A percentile compares a stretch with the other conserved stretches of the same genome.
Evolutionary conservation across 2,113 vertebrate genomes (phyloP).

Genomic region (Macrotis lagotis): DNA sequence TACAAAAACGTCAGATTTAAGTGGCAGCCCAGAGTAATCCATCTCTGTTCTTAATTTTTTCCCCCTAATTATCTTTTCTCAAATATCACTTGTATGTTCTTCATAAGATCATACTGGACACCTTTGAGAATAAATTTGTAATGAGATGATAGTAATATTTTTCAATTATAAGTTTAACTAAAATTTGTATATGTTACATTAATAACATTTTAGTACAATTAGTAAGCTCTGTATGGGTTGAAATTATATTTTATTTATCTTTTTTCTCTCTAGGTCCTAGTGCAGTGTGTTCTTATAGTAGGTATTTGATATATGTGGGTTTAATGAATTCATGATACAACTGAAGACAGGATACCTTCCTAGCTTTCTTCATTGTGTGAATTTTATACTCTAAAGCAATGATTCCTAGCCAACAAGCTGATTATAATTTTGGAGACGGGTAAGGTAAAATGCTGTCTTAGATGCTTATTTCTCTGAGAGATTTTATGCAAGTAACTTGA

Average conservation of each 20-base stretch:
- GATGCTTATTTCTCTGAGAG: background rate
- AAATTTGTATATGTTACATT: background rate
- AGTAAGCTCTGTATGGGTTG: background rate
- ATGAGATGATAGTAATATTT: background rate
- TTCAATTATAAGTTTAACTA: background rate
- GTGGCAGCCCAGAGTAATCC: background rate
- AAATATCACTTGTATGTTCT: background rate
- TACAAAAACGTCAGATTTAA: background rate
- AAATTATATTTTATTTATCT: background rate
- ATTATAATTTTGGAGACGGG: background rate
- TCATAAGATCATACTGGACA: background rate
- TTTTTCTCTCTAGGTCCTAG: background rate
- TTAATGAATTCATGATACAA: background rate
- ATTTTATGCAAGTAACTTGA: background rate
- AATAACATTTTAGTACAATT: background rate
- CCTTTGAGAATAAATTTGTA: background rate
- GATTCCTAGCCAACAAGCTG: background rate
- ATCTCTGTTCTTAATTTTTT: background rate
- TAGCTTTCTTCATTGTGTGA: background rate
- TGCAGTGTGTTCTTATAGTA: background rate
- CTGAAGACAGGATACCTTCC: background rate
- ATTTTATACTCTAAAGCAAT: background rate
- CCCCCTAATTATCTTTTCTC: background rate
- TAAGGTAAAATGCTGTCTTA: background rate
- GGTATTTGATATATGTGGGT: background rate